Evolutionary conservation across 2,888 invertebrate genomes (phyloP).

Genomic region (Isotomurus palustris): DNA sequence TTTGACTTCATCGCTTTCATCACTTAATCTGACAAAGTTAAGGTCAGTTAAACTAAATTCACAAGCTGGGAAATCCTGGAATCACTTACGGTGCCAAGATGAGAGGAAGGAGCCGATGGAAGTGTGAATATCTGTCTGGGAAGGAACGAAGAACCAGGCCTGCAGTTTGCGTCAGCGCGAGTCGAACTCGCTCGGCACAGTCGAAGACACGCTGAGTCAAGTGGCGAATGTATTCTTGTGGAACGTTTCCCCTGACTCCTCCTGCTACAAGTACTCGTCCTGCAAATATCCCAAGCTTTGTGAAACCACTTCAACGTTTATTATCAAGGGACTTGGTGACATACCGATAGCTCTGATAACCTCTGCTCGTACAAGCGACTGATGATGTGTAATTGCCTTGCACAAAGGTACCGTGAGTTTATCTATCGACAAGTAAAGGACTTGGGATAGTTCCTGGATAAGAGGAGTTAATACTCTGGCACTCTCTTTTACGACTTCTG

Average conservation of each 20-base stretch:
- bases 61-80: not conserved
- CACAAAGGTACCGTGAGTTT: slow-evolving; percentile 68
- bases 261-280: slow-evolving; percentile 63
- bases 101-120: slow-evolving; percentile 77
- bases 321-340: no score
- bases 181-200: slow-evolving; percentile 69
- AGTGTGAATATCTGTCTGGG: slow-evolving; percentile 82
- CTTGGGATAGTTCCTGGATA: slow-evolving; percentile 60
- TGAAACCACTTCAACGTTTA: no score
- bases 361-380: slow-evolving; percentile 70
- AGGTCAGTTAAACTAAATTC: slow-evolving; percentile 18
- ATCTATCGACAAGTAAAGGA: slow-evolving; percentile 73
- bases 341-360: slow-evolving; percentile 57
- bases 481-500: slow-evolving; percentile 72
- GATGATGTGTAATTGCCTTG: slow-evolving; percentile 71
- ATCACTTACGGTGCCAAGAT: slow-evolving; percentile 72
- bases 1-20: slow-evolving; percentile 70
- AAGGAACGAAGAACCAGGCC: slow-evolving; percentile 73
- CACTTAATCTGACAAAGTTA: slow-evolving; percentile 61
- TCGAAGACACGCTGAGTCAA: slow-evolving; percentile 85
- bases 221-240: slow-evolving; percentile 69
- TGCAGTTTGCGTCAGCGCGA: slow-evolving; percentile 69
- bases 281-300: no score
- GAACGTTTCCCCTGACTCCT: slow-evolving; percentile 65
- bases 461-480: slow-evolving; percentile 67